Evolutionary conservation across 2,888 invertebrate species (phyloP), one percentile per base, ranked within the genome.

Genomic region (Parnassius glacialis): DNA sequence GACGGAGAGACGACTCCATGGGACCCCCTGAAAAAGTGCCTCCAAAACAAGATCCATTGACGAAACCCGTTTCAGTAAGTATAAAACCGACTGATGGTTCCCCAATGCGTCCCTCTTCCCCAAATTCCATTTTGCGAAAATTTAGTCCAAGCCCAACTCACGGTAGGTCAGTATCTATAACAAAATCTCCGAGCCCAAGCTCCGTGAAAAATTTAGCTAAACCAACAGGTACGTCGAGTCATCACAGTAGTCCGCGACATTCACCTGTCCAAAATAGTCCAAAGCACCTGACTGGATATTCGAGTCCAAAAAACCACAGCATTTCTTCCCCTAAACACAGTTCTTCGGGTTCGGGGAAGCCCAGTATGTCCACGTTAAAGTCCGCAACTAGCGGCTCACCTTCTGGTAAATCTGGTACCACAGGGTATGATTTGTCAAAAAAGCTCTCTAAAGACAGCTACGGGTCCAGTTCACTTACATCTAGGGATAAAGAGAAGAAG

Each of bases 351-450:
- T 95, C 96, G 1, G 97, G 97, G 0, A 97, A 97, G 77, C 97
- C 97, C 0, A 97, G 97, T 75, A 96, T 97, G 96, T 96, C 96
- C 0, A 94, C 97, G 0, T 83, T 97, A 25, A 97, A 97, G 79
- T 97, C 95, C 47, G 96, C 96, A 1, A 93, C 94, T 1, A 94
- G 94, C 74, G 89, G 91, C 9, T 95, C 95, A 2, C 95, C 95
- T 1, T 94, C 93, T n/a, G 93, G 93, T 42, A 94, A 94, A 78
- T 92, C 92, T 11, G 84, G 87, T 0, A 87, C 89, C 5, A 92
- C 92, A 42, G 92, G 93, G 20, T 93, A 93, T 68, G 92, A 92
- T 64, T 80, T 92, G 9, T 83, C 91, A 56, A 93, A 93, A 83
- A 93, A 93, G 73, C 86, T 93, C 63, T 86, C 90, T 10, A 92